Conservation (phyloP, 2,888 invertebrate genomes). For the Myopa tessellatipennis region DNA sequence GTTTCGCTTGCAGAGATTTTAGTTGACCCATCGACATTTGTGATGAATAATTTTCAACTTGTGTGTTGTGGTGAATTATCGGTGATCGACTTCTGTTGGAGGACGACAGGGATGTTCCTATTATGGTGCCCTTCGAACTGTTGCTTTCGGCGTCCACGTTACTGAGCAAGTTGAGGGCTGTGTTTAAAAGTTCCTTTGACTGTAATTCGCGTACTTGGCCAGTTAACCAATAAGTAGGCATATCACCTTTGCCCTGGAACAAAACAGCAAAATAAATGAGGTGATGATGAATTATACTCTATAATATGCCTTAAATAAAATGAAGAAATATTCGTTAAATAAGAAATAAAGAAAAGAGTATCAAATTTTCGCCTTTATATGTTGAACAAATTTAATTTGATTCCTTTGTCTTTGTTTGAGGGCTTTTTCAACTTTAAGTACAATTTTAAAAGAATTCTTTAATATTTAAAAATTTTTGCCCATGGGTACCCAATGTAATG, state of each 20-base stretch:
- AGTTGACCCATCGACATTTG: constrained; percentile 1
- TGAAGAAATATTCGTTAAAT: no score
- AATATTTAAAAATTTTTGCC: no score
- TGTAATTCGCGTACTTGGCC: constrained; percentile 72
- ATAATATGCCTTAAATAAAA: no score
- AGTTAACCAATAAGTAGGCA: constrained; percentile 89
- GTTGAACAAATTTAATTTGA: no score
- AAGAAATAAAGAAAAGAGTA: no score
- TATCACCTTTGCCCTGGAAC: constrained; percentile 88
- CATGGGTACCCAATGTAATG: not conserved
- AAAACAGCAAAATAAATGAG: not conserved
- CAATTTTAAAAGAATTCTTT: no score
- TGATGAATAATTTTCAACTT: not conserved
- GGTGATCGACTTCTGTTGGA: not conserved
- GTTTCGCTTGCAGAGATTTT: constrained; percentile 15
- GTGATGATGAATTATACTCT: not conserved
- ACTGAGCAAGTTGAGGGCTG: constrained; percentile 63
- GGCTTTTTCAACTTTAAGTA: not conserved
- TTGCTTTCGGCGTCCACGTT: constrained; percentile 57
- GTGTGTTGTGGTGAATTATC: not conserved
- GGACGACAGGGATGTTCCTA: not conserved
- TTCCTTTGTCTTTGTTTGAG: no score
- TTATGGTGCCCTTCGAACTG: constrained; percentile 34
- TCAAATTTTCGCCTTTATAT: not conserved
- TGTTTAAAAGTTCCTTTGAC: constrained; percentile 37